A percentile compares a stretch with the other conserved stretches of the same genome.
Conservation (phyloP, 2,888 invertebrate genomes). For the Synanthedon tipuliformis region DNA sequence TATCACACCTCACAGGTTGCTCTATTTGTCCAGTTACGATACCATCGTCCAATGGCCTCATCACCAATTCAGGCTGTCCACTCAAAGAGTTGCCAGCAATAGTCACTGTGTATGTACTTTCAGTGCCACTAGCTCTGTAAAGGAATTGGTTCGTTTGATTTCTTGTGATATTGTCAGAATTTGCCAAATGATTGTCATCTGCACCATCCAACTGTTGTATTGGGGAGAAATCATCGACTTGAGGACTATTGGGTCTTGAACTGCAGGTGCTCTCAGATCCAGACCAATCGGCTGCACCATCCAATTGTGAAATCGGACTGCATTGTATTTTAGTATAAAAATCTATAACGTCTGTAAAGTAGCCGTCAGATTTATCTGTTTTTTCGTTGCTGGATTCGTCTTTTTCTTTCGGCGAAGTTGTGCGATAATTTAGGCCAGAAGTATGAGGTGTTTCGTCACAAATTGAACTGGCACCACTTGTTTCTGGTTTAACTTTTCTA, state of each 20-base stretch:
- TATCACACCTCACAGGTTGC: conserved; percentile 85
- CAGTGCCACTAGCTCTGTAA: conserved; percentile 59
- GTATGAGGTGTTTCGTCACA: conserved; percentile 53
- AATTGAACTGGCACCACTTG: conserved; percentile 25
- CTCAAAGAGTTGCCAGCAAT: conserved; percentile 63
- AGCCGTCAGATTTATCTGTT: conserved; percentile 50
- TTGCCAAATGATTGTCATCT: conserved; percentile 67
- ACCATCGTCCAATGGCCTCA: conserved; percentile 55
- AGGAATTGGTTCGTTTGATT: conserved; percentile 53
- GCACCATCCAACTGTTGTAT: conserved; percentile 79
- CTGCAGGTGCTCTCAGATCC: conserved; percentile 66
- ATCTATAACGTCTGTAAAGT: conserved; percentile 62
- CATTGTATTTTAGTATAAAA: conserved; percentile 67
- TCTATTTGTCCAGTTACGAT: conserved; percentile 65
- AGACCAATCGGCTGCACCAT: conserved; percentile 77
- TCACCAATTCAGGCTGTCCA: conserved; percentile 58
- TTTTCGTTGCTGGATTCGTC: conserved; percentile 41
- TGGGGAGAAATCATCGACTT: conserved; percentile 49
- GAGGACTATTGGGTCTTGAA: conserved; percentile 55
- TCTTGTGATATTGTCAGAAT: conserved; percentile 36
- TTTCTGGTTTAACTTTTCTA: conserved; percentile 46
- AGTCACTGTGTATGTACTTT: conserved; percentile 60
- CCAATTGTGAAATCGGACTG: conserved; percentile 75
- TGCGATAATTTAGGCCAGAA: conserved; percentile 54
- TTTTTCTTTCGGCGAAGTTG: conserved; percentile 50